Evolutionary conservation across 2,113 vertebrate species (phyloP).

Genomic region (Callocephalon fimbriatum): DNA sequence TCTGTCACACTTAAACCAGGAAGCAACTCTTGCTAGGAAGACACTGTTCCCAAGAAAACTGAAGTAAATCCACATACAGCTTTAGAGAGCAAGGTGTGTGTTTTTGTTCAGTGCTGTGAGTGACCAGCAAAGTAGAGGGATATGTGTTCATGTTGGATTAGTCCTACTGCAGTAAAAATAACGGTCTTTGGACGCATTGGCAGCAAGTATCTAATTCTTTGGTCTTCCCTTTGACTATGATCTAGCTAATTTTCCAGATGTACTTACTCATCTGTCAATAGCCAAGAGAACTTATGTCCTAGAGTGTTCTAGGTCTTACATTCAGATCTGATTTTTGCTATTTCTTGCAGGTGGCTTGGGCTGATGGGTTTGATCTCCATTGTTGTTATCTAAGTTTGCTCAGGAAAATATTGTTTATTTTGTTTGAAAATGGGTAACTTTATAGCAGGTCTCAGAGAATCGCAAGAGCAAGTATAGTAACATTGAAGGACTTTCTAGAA

Average conservation of each 20-base stretch:
- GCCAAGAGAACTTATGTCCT: background rate
- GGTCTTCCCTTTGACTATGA: background rate
- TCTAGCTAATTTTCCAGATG: background rate
- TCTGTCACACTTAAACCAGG: background rate
- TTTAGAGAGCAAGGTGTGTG: background rate
- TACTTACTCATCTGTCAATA: background rate
- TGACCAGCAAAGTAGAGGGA: background rate
- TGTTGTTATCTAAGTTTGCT: background rate
- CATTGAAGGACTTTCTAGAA: background rate
- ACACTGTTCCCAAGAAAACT: background rate
- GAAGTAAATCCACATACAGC: background rate
- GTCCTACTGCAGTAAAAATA: background rate
- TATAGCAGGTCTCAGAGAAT: background rate
- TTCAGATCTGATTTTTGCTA: background rate
- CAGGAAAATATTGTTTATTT: background rate
- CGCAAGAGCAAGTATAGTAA: background rate
- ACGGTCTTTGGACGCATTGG: background rate
- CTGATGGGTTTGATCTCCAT: background rate
- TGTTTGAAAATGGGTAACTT: background rate
- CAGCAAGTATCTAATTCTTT: background rate
- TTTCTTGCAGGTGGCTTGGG: background rate
- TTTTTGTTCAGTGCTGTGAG: background rate
- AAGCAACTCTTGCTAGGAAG: background rate
- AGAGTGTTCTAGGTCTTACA: background rate
- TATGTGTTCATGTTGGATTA: background rate